phyloP scores from a whole-genome alignment of 2,888 invertebrate genomes.

The Agrotis puta region DNA sequence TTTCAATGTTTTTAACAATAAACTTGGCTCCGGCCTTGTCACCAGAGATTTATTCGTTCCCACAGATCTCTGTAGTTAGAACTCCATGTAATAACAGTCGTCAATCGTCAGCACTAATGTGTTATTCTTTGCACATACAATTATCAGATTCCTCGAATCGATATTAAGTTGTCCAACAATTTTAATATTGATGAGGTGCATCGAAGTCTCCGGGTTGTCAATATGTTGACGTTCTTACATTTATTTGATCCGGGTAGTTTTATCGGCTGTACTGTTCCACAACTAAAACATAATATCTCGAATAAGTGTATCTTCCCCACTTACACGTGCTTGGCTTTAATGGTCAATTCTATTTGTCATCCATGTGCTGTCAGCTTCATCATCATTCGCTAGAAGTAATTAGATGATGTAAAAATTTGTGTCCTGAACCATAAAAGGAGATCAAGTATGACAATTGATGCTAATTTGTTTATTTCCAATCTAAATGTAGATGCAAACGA shows the following conservation, averaged over 20 bases:
- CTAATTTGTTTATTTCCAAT: constrained; percentile 56
- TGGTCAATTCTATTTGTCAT: constrained; percentile 71
- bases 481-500: constrained; percentile 62
- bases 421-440: constrained; percentile 48
- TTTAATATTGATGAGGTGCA: constrained; percentile 75
- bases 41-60: constrained; percentile 84
- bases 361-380: constrained; percentile 67
- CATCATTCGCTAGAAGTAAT: constrained; percentile 73
- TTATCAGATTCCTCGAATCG: constrained; percentile 79
- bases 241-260: constrained; percentile 18
- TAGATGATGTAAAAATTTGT: constrained; percentile 54
- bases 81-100: constrained; percentile 64
- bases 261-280: constrained; percentile 9
- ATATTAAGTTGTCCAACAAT: constrained; percentile 66
- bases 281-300: constrained; percentile 20
- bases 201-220: constrained; percentile 75
- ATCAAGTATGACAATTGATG: constrained; percentile 37
- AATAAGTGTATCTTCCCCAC: constrained; percentile 30
- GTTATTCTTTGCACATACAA: constrained; percentile 75
- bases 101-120: constrained; percentile 69
- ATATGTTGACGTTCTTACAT: constrained; percentile 56
- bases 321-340: constrained; percentile 71
- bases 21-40: constrained; percentile 75
- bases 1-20: constrained; percentile 74
- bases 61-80: constrained; percentile 71